Evolutionary conservation across 2,888 invertebrate genomes (phyloP).

Genomic region (Mesorhabditis belari): DNA sequence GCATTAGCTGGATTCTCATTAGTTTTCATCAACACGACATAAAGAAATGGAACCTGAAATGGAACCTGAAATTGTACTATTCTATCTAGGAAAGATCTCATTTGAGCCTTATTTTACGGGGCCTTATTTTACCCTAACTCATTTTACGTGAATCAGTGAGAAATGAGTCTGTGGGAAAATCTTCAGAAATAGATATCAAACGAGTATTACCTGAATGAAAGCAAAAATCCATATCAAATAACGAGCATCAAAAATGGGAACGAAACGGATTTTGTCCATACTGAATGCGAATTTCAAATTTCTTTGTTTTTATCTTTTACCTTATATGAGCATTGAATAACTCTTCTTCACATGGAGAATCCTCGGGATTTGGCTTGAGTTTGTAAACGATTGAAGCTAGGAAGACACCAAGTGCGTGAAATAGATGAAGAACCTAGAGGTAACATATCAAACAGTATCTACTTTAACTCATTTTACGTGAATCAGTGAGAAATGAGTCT

Average conservation of each 20-base stretch:
- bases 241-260: not conserved
- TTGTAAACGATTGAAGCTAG: not conserved
- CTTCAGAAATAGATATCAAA: slow-evolving; percentile 4
- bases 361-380: not conserved
- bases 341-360: not conserved
- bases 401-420: not conserved
- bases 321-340: not conserved
- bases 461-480: not conserved
- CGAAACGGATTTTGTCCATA: not conserved
- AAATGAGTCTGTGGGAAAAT: slow-evolving; percentile 5
- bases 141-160: slow-evolving; percentile 8
- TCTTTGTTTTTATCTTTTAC: not conserved
- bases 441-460: too few relatives aligned
- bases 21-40: not conserved
- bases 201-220: not conserved
- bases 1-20: not conserved
- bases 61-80: too few relatives aligned
- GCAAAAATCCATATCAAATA: slow-evolving; percentile 2
- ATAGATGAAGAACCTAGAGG: not conserved
- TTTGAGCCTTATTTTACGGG: too few relatives aligned
- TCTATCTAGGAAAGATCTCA: too few relatives aligned
- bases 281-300: not conserved
- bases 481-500: not conserved
- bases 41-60: not conserved
- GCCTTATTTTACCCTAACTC: too few relatives aligned